Base-by-base conservation (phyloP, 2,797 vertebrate species). In the Tangara arthus region DNA sequence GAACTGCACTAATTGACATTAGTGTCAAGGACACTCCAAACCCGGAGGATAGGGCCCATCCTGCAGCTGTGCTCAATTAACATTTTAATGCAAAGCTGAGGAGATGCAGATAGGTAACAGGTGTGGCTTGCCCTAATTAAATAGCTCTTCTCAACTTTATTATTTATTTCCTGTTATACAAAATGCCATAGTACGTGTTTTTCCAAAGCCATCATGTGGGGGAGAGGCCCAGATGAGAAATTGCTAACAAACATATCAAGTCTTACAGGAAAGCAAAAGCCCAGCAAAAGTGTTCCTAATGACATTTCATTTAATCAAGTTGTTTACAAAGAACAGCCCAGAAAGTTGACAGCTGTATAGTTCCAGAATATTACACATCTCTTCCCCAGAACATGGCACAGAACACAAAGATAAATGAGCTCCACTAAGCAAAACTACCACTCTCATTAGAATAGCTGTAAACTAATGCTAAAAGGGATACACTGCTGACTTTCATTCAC, bases 21-120 rank as follows among this genome's bases (percentile, higher is more conserved):
- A 79, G 66, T 61, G 70, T 76, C 70, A 55, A 91, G 82, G 80
- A 72, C 79, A 76, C 44, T 28, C 65, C 55, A 83, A 71, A 76
- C 41, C 55, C 69, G 75, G 30, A 86, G 80, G 82, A 93, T 49
- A 41, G 72, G 82, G 85, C 53, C 82, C 72, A 76, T 80, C 50
- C 39, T 93, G 59, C 93, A 95, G 93, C 91, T 94, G 82, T 86
- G 87, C 75, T 93, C 77, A 90, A 90, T 94, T 95, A 93, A 83
- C 90, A 95, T 94, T 92, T 95, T 88, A 91, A 94, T 86, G 55
- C 77, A 93, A 90, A 87, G 50, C 76, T 88, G 94, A 94, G 77
- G 72, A 71, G 63, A 86, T 79, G n/a, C 46, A 94, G 91, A 94
- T 57, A 93, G 85, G 82, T 94, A 94, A 96, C 90, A 91, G 85